phyloP scores from a whole-genome alignment of 2,797 vertebrate genomes.

The Phalanger gymnotis region DNA sequence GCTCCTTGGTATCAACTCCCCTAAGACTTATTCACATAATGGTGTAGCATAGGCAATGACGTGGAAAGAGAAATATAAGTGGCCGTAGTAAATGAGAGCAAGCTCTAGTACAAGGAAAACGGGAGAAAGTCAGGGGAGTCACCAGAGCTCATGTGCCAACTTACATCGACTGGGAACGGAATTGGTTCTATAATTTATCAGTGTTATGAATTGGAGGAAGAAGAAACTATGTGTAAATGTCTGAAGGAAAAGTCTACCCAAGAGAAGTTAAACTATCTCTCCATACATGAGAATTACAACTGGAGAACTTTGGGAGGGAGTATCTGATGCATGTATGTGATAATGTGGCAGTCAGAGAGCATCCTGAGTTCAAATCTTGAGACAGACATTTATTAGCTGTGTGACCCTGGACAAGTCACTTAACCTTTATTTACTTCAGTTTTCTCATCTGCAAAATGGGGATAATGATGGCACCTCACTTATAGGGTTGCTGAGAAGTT shows the following conservation, averaged over 20 bases:
- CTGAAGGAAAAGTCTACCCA: background rate
- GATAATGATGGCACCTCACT: background rate
- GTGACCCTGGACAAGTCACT: background rate
- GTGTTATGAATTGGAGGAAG: slow-evolving; percentile 12
- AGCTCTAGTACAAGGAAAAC: background rate
- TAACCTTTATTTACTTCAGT: background rate
- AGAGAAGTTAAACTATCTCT: background rate
- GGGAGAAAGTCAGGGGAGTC: background rate
- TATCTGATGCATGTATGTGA: background rate
- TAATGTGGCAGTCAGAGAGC: background rate
- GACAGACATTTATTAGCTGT: background rate
- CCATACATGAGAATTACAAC: background rate
- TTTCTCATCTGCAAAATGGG: background rate
- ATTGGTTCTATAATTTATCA: background rate
- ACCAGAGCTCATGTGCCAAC: background rate
- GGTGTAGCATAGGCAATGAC: background rate
- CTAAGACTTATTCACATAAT: slow-evolving; percentile 2
- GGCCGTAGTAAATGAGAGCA: background rate
- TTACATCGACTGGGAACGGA: background rate
- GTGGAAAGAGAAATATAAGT: background rate
- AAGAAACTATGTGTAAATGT: background rate
- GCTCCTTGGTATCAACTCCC: background rate
- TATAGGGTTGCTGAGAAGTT: background rate
- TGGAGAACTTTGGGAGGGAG: background rate
- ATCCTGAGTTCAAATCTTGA: background rate